Evolutionary conservation across 2,113 vertebrate species (phyloP), one percentile per base, ranked within the genome.

Genomic region (Syngnathoides biaculeatus): DNA sequence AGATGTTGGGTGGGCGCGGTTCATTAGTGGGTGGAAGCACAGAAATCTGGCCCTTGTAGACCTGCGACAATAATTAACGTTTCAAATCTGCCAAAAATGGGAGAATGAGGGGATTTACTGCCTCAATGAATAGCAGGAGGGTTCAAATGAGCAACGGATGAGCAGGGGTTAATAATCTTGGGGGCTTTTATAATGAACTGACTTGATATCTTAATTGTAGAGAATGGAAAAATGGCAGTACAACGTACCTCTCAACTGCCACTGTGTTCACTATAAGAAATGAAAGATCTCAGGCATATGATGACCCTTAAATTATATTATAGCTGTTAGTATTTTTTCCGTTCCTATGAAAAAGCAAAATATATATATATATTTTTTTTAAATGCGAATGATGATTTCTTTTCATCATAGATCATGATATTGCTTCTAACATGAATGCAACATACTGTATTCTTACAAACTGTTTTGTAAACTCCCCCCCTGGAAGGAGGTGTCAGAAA

Each of bases 131-230:
- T 77, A 66, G 67, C 66, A 74, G 66, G 39, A 62, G 70, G 76
- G 68, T 38, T 56, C 45, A 70, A 70, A 57, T 55, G 52, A 61
- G 68, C 53, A 56, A 70, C 39, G 27, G 48, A 64, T 58, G 3
- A 4, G 52, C 45, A 59, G 57, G 78, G 71, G 79, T 80, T 83
- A 80, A 84, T 65, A 38, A 67, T 79, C 79, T 78, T 78, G 0
- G 6, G 72, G 78, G 80, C 43, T 64, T 48, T 74, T 89, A 84
- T 84, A 89, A 88, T 88, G 68, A 82, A 77, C 78, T 87, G 68
- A 82, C 77, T 77, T 75, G 74, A 85, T 79, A 71, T 83, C 81
- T 81, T 61, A 68, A 75, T 78, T 71, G 39, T 38, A 1, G 27
- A 38, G 42, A 69, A 72, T 40, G 24, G 50, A 71, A 58, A 73